phyloP scores from a whole-genome alignment of 2,888 invertebrate species.

The Lasioglossum vierecki region DNA sequence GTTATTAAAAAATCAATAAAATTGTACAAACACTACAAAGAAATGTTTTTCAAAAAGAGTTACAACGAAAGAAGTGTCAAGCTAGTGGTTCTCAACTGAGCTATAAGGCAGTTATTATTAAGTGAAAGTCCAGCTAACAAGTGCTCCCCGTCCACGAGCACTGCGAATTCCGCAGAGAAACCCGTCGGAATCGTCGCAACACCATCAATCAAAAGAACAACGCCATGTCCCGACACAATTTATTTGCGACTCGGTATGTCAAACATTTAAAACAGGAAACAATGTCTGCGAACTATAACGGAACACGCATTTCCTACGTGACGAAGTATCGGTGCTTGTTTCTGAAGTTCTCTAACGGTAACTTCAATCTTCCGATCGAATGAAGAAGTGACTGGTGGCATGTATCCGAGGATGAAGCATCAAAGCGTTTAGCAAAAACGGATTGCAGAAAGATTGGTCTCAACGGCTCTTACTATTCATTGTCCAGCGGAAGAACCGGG shows the following conservation, averaged over 20 bases:
- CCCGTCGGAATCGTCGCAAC: background rate
- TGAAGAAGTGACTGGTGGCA: background rate
- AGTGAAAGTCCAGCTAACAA: background rate
- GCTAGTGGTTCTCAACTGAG: too few species aligned
- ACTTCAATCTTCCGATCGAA: slow-evolving; percentile 1
- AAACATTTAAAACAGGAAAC: slow-evolving; percentile 10
- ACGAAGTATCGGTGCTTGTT: background rate
- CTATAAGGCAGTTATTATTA: background rate
- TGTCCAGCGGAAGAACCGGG: background rate
- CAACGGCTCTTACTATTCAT: background rate
- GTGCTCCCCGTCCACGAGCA: background rate
- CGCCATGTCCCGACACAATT: background rate
- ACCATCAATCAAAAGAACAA: slow-evolving; percentile 8
- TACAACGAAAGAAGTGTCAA: background rate
- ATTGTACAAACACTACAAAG: background rate
- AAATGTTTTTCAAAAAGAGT: background rate
- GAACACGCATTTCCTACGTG: slow-evolving; percentile 4
- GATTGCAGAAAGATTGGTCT: slow-evolving; percentile 14
- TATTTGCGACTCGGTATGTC: background rate
- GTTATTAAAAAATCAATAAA: background rate
- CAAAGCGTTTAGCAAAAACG: slow-evolving; percentile 9
- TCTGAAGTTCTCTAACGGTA: slow-evolving; percentile 15
- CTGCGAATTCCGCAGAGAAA: background rate
- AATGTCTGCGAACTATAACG: slow-evolving; percentile 6
- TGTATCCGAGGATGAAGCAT: background rate